Conservation (phyloP, 1,140 invertebrate species). For the Dolichoris vasculosae region DNA sequence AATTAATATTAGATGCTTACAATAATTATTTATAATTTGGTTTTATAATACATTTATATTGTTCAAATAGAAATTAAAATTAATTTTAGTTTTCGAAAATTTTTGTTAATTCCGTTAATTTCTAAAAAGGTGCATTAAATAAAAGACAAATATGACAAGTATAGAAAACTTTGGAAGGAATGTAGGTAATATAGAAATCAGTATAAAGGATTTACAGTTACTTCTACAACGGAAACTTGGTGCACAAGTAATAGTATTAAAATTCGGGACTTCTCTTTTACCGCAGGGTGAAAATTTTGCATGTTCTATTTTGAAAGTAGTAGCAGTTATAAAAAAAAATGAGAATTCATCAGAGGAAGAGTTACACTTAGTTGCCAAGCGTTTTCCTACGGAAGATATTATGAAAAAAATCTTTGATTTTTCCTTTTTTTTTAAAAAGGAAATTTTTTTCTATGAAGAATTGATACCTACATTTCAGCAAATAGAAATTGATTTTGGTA, state of each 20-base stretch:
- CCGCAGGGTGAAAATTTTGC: slow-evolving; percentile 78
- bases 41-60: not conserved
- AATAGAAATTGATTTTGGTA: slow-evolving; percentile 8
- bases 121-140: not conserved
- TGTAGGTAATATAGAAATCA: slow-evolving; percentile 34
- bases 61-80: not conserved
- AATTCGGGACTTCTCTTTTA: slow-evolving; percentile 57
- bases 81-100: not conserved
- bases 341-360: slow-evolving; percentile 54
- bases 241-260: slow-evolving; percentile 55
- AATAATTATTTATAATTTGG: not conserved
- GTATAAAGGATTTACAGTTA: slow-evolving; percentile 60
- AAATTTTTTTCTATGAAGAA: slow-evolving; percentile 45
- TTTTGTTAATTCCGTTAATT: not conserved
- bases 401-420: slow-evolving; percentile 35
- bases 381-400: slow-evolving; percentile 55
- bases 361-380: slow-evolving; percentile 71
- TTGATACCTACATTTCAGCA: slow-evolving; percentile 4
- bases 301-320: slow-evolving; percentile 74
- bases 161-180: not conserved
- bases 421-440: slow-evolving; percentile 53
- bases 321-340: slow-evolving; percentile 57
- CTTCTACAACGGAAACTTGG: slow-evolving; percentile 60
- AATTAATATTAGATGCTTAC: not conserved
- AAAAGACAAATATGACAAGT: not conserved